Percentiles rank a stretch among this genome's conserved stretches.
Conservation (phyloP, 2,797 vertebrate species). For the Trachops cirrhosus region DNA sequence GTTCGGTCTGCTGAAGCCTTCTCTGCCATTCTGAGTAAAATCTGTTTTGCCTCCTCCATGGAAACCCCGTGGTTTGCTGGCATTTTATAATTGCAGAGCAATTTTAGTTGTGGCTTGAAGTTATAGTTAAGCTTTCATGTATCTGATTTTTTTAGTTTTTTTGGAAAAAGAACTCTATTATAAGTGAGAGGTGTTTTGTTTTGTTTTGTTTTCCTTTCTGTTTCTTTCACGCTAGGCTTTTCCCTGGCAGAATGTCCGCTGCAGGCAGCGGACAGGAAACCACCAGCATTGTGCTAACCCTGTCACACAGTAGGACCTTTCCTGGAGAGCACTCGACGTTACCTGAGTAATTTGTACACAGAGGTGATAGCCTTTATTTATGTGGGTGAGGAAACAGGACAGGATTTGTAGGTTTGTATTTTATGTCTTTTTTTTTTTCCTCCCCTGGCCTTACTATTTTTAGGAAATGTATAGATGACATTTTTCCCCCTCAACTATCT, state of each 20-base stretch:
- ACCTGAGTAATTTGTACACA: slow-evolving; percentile 54
- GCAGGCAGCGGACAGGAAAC: slow-evolving; percentile 78
- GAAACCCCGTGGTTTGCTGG: slow-evolving; percentile 53
- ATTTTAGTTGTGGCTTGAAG: slow-evolving; percentile 60
- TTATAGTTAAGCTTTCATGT: slow-evolving; percentile 59
- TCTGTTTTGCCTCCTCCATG: slow-evolving; percentile 25
- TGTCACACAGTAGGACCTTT: slow-evolving; percentile 7
- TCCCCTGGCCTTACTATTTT: slow-evolving; percentile 71
- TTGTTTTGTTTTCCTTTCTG: slow-evolving; percentile 20
- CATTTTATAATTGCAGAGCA: slow-evolving; percentile 30
- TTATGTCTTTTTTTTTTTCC: slow-evolving; percentile 50
- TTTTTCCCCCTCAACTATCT: slow-evolving; percentile 63
- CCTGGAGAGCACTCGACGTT: slow-evolving; percentile 66
- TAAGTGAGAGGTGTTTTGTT: slow-evolving; percentile 60
- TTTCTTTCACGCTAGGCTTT: slow-evolving; percentile 72
- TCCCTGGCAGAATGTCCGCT: slow-evolving; percentile 74
- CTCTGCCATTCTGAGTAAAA: slow-evolving; percentile 24
- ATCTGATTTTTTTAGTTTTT: slow-evolving; percentile 40
- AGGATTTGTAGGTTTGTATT: slow-evolving; percentile 60
- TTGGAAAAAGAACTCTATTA: not conserved
- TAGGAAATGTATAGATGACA: slow-evolving; percentile 51
- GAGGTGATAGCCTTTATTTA: slow-evolving; percentile 66
- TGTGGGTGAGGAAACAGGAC: slow-evolving; percentile 51
- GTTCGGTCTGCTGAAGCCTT: slow-evolving; percentile 41
- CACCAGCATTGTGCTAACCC: slow-evolving; percentile 79